Evolutionary conservation across 2,888 invertebrate species (phyloP), one percentile per base, ranked within the genome.

Genomic region (Ormyrus pomaceus): DNA sequence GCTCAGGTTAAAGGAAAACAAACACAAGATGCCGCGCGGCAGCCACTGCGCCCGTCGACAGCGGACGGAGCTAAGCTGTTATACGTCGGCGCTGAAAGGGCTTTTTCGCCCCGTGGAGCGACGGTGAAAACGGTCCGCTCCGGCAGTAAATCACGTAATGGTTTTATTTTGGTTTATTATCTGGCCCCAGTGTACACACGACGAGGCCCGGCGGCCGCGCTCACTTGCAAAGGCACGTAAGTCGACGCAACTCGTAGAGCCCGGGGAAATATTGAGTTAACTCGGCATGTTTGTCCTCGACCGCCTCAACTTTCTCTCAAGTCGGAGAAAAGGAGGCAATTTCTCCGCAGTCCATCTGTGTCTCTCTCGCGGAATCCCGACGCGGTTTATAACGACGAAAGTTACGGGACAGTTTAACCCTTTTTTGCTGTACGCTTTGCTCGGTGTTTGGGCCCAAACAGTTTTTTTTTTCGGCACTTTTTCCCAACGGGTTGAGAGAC

Each of bases 91-190:
- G 11, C 53, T 45, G 34, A 55, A 61, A 56, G 46, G 50, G 9
- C 59, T 48, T 19, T 11, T 53, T 34, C 64, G 70, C 62, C 62
- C 53, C 68, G 68, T 68, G 48, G 61, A 45, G 34, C n/a, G 55
- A 48, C 11, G 72, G 55, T 72, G 77, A 74, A 79, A 79, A 79
- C 69, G 55, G 34, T 53, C 62, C 19, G 55, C 74, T 50, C 73
- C 61, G 71, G 77, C 79, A 77, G 84, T 88, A 88, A 88, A 88
- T 87, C 86, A 84, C 82, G 75, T 77, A 75, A 86, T 87, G 86
- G 86, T 87, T 88, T 88, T 87, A 88, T 87, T 85, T 83, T 83
- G 84, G 84, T 87, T 87, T 86, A 86, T 85, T 86, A 83, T 85
- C 82, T 82, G 65, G 77, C 79, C 78, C 46, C 75, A 11, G 48